These are phyloP conservation scores for Holotrichia oblita DNA, from an alignment of 1,140 invertebrate genomes.

Conservation along the genomic window DNA sequence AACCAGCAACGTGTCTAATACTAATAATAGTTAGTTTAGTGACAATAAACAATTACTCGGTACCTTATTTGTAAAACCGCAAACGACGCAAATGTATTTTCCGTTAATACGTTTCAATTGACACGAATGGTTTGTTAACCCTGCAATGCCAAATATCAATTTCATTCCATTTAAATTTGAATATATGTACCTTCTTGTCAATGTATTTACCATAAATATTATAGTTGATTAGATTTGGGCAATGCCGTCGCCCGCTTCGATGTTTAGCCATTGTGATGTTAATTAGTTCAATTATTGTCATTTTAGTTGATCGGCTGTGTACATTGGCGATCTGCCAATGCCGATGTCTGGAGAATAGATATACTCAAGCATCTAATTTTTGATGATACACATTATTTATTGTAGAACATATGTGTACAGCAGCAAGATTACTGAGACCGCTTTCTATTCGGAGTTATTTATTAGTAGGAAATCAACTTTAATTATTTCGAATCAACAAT, in stretches of 20 bases:
- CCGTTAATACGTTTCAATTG: background rate
- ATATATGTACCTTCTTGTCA: conserved; percentile 2
- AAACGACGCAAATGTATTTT: background rate
- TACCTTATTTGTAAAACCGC: background rate
- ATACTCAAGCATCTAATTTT: background rate
- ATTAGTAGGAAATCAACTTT: too few relatives aligned
- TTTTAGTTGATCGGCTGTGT: background rate
- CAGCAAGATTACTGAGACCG: too few relatives aligned
- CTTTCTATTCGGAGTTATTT: too few relatives aligned
- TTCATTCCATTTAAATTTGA: background rate
- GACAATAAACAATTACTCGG: conserved; percentile 1
- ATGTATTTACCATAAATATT: background rate
- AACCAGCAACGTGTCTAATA: background rate
- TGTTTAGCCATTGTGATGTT: background rate
- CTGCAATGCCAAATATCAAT: background rate
- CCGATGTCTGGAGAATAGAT: background rate
- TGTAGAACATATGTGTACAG: too few relatives aligned
- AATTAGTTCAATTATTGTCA: background rate
- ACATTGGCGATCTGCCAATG: background rate
- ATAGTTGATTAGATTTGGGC: background rate
- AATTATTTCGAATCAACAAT: too few relatives aligned
- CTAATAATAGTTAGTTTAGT: background rate
- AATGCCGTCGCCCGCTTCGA: background rate
- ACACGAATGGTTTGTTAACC: conserved; percentile 6
- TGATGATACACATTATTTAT: too few relatives aligned